phyloP scores from a whole-genome alignment of 2,113 vertebrate genomes.

The Ptilonorhynchus violaceus region DNA sequence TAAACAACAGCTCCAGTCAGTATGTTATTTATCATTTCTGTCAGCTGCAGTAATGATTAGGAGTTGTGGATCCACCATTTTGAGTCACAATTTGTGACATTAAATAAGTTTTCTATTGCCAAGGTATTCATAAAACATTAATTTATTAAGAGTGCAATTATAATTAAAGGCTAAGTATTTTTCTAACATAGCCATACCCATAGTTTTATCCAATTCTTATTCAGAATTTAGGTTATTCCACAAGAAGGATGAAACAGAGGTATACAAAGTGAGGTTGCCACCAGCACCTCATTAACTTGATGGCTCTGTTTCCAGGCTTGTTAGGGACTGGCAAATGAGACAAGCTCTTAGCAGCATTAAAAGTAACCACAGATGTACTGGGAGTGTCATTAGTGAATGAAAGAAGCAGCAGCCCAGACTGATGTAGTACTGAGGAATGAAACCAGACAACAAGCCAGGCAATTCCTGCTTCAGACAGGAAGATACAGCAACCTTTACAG shows the following conservation, averaged over 20 bases:
- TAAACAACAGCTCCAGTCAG: neutral
- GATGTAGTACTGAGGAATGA: neutral
- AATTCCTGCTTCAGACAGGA: neutral
- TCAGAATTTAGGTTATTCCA: neutral
- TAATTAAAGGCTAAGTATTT: neutral
- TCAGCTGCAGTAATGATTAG: neutral
- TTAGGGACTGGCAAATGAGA: neutral
- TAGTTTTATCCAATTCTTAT: neutral
- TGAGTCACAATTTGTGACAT: neutral
- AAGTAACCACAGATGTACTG: slow-evolving; percentile 9
- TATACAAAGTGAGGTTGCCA: neutral
- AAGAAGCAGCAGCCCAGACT: neutral
- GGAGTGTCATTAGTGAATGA: neutral
- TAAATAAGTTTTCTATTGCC: neutral
- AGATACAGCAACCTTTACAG: neutral
- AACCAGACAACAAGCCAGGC: neutral
- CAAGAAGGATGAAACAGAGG: neutral
- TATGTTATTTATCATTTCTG: neutral
- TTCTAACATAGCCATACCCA: neutral
- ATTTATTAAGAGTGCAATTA: neutral
- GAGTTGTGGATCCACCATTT: neutral
- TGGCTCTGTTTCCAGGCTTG: neutral
- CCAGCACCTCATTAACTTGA: neutral
- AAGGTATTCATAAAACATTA: neutral
- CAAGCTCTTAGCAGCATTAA: neutral